Conservation (phyloP, 2,888 invertebrate genomes). For the Smittia aterrima region DNA sequence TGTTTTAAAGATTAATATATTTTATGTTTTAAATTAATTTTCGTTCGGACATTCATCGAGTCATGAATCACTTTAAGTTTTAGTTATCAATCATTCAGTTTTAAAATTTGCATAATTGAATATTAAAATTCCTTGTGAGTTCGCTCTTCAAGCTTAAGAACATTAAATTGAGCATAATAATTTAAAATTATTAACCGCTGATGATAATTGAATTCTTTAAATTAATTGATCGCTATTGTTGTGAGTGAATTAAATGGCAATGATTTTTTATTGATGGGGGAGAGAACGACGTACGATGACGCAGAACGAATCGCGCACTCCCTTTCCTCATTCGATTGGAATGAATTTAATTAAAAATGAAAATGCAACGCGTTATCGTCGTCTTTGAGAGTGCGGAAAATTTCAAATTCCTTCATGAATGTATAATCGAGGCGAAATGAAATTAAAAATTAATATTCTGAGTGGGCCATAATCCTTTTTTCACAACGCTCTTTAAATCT, state of each 20-base stretch:
- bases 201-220: constrained; percentile 33
- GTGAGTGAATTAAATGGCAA: constrained; percentile 41
- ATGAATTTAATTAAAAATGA: constrained; percentile 36
- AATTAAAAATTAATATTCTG: constrained; percentile 14
- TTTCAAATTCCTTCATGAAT: not conserved
- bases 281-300: not conserved
- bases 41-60: not conserved
- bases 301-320: not conserved
- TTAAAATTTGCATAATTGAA: too few relatives aligned
- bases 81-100: too few relatives aligned
- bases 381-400: not conserved
- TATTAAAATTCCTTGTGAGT: too few relatives aligned
- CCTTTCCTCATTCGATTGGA: constrained; percentile 3
- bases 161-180: constrained; percentile 36
- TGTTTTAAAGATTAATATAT: not conserved
- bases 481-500: not conserved
- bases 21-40: not conserved
- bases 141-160: not conserved
- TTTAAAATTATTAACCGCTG: constrained; percentile 34
- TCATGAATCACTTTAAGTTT: not conserved
- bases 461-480: constrained; percentile 9
- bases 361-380: not conserved
- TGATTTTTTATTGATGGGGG: constrained; percentile 36
- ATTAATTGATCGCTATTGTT: constrained; percentile 36
- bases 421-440: not conserved